A percentile compares a stretch with the other conserved stretches of the same genome.
Evolutionary conservation across 1,140 invertebrate species (phyloP).

Genomic region (Bombyx mori): ASM3026992v2 NC_085121.1:11729501-11730000

Average conservation of each 20-base stretch:
- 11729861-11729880: slow-evolving; percentile 76
- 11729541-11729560: background rate
- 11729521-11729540: background rate
- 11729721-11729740: too few species aligned
- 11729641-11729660: too few species aligned
- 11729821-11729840: slow-evolving; percentile 67
- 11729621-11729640: background rate
- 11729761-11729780: slow-evolving; percentile 55
- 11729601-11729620: background rate
- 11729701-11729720: too few species aligned
- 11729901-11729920: slow-evolving; percentile 27
- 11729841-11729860: slow-evolving; percentile 67
- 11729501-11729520: background rate
- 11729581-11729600: background rate
- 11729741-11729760: slow-evolving; percentile 42
- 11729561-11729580: background rate
- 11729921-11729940: background rate
- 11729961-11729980: slow-evolving; percentile 6
- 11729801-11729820: slow-evolving; percentile 66
- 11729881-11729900: slow-evolving; percentile 72
- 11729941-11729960: background rate
- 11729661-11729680: too few species aligned
- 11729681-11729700: too few species aligned
- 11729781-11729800: slow-evolving; percentile 66
- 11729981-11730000: slow-evolving; percentile 73